These are phyloP conservation scores for Clivina fossor DNA, from an alignment of 2,888 invertebrate species.

Conservation along the genomic window DNA sequence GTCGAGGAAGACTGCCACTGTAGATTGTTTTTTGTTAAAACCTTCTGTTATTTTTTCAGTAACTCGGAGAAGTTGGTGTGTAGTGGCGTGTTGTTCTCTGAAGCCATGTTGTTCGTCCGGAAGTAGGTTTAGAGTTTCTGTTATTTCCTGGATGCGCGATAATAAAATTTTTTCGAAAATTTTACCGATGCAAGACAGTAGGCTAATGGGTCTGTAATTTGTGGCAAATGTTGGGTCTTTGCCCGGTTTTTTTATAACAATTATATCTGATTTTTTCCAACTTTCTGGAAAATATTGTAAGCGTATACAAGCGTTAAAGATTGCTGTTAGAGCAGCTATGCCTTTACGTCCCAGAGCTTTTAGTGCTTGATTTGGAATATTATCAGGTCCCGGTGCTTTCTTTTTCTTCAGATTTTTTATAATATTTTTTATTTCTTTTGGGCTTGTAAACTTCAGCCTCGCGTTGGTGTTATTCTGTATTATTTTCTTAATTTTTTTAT, in stretches of 20 bases:
- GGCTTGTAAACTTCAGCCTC: too few relatives aligned
- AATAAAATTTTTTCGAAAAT: slow-evolving; percentile 38
- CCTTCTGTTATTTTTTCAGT: too few relatives aligned
- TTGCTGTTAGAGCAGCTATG: slow-evolving; percentile 1
- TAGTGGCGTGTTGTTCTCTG: slow-evolving; percentile 40
- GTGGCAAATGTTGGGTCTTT: slow-evolving; percentile 23
- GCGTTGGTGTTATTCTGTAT: too few relatives aligned
- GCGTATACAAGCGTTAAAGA: slow-evolving; percentile 21
- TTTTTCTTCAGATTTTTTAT: slow-evolving; percentile 2
- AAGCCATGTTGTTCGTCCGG: slow-evolving; percentile 43
- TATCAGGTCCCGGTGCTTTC: slow-evolving; percentile 29
- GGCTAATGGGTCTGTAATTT: slow-evolving; percentile 42
- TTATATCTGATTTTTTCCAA: slow-evolving; percentile 31
- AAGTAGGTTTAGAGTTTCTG: slow-evolving; percentile 31
- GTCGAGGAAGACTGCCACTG: too few relatives aligned
- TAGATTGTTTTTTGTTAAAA: too few relatives aligned
- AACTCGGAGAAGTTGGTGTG: slow-evolving; percentile 41
- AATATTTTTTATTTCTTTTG: too few relatives aligned
- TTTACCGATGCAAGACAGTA: slow-evolving; percentile 39
- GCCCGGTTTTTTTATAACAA: slow-evolving; percentile 22
- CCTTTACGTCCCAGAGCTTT: slow-evolving; percentile 1
- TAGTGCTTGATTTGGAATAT: slow-evolving; percentile 1
- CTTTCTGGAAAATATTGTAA: slow-evolving; percentile 18
- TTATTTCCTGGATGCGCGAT: slow-evolving; percentile 21
- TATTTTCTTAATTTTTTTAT: too few relatives aligned